These are phyloP conservation scores for Nomada hirtipes DNA, from an alignment of 2,888 invertebrate genomes.

Conservation along the genomic window DNA sequence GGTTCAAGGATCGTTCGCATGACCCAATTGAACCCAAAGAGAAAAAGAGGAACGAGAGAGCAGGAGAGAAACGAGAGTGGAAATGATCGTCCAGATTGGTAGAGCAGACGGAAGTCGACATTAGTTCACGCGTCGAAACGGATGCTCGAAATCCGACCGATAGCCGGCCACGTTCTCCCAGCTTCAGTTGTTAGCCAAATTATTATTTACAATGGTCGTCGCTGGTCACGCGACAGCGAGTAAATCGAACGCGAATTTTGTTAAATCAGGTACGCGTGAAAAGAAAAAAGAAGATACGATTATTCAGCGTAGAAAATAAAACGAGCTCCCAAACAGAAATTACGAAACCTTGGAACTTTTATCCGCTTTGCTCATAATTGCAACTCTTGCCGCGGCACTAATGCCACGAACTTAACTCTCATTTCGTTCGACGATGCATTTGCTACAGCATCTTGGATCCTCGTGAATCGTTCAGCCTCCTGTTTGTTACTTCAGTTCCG, in stretches of 20 bases:
- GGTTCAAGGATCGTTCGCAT: conserved; percentile 25
- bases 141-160: conserved; percentile 44
- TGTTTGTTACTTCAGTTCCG: background rate
- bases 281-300: conserved; percentile 8
- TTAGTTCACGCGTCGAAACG: conserved; percentile 46
- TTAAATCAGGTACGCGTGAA: conserved; percentile 44
- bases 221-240: background rate
- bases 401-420: background rate
- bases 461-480: background rate
- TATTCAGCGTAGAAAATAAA: conserved; percentile 40
- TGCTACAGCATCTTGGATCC: background rate
- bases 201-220: conserved; percentile 50
- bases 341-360: no score
- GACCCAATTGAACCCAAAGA: conserved; percentile 39
- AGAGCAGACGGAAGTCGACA: conserved; percentile 61
- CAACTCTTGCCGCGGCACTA: background rate
- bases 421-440: background rate
- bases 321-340: background rate
- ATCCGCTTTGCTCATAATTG: conserved; percentile 6
- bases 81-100: conserved; percentile 60
- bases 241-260: conserved; percentile 25
- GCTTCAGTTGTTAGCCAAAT: conserved; percentile 2
- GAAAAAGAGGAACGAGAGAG: conserved; percentile 44
- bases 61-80: conserved; percentile 59
- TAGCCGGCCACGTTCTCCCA: background rate